phyloP scores from a whole-genome alignment of 2,113 vertebrate species.

The Lasiurus cinereus region DNA sequence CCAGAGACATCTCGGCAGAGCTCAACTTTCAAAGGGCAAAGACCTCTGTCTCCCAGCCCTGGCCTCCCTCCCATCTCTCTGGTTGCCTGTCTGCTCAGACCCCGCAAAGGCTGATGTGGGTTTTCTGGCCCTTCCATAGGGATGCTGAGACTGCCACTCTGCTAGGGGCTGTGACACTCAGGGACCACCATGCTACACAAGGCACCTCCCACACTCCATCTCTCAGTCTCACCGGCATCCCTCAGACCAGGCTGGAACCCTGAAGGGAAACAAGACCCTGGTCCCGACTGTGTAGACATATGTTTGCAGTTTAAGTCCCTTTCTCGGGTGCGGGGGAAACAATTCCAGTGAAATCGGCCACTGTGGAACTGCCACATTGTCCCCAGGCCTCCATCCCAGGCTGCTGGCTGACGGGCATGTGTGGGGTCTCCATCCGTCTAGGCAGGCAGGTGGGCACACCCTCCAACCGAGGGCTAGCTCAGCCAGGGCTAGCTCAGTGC shows the following conservation, averaged over 20 bases:
- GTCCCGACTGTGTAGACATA: constrained; percentile 13
- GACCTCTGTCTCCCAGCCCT: not conserved
- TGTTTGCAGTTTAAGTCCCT: constrained; percentile 53
- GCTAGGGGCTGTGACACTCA: fast-evolving
- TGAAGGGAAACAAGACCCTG: constrained; percentile 8
- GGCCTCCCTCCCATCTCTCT: not conserved
- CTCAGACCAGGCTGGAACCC: not conserved
- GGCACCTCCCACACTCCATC: not conserved
- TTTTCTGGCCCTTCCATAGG: not conserved
- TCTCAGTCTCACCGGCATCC: not conserved
- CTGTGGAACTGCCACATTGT: not conserved
- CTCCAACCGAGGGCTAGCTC: not conserved
- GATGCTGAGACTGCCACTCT: not conserved
- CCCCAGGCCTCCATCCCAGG: not conserved
- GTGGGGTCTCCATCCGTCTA: not conserved
- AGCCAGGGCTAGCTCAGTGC: not conserved
- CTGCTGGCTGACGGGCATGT: not conserved
- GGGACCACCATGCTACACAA: not conserved
- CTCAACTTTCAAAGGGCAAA: not conserved
- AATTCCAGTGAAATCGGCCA: not conserved
- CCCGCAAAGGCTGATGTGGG: not conserved
- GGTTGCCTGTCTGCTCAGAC: not conserved
- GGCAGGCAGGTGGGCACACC: constrained; percentile 18
- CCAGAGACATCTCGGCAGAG: not conserved
- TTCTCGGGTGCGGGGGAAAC: constrained; percentile 41